Base-by-base conservation (phyloP, 92 coral and sea anemone species). In the Micromussa lordhowensis region DNA sequence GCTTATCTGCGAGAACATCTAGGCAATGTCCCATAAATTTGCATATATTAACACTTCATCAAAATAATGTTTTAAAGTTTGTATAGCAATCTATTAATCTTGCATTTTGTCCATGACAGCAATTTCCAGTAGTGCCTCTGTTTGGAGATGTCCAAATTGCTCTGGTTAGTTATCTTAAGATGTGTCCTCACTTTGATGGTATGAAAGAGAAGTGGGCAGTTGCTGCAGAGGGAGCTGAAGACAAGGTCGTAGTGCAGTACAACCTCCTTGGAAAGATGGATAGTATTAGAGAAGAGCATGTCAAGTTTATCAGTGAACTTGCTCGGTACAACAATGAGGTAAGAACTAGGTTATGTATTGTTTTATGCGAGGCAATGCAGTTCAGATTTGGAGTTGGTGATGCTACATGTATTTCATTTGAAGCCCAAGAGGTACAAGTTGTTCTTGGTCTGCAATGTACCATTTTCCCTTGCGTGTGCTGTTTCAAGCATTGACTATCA, bases 61-160 rank as follows among this genome's bases (percentile, higher is more conserved):
- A n/a, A n/a, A n/a, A n/a, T n/a, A n/a, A n/a, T 30, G 11, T 14
- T 30, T 79, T 53, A n/a, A n/a, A n/a, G n/a, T n/a, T n/a, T n/a
- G n/a, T n/a, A n/a, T n/a, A n/a, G n/a, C n/a, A n/a, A n/a, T n/a
- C n/a, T 9, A 18, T 63, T 16, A 83, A 31, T 49, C 30, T 5
- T 18, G 16, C 2, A 44, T 31, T 84, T 68, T 18, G 30, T 3
- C 72, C n/a, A n/a, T 71, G 26, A 61, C 68, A 97, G 99, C 99
- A 96, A 96, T 91, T 97, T 15, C 99, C 99, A 29, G 99, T 97
- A 3, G 99, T 97, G 55, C 99, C 99, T 14, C 81, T 97, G 74
- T 97, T 97, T 94, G 99, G 99, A 4, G 99, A 97, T 86, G 96
- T 97, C 88, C 99, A 97, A 83, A 96, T 97, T 71, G 99, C 96